Percentiles rank a stretch among this genome's conserved stretches.
Evolutionary conservation across 2,797 vertebrate species (phyloP).

Genomic region (Oryzias dopingdopingensis): DNA sequence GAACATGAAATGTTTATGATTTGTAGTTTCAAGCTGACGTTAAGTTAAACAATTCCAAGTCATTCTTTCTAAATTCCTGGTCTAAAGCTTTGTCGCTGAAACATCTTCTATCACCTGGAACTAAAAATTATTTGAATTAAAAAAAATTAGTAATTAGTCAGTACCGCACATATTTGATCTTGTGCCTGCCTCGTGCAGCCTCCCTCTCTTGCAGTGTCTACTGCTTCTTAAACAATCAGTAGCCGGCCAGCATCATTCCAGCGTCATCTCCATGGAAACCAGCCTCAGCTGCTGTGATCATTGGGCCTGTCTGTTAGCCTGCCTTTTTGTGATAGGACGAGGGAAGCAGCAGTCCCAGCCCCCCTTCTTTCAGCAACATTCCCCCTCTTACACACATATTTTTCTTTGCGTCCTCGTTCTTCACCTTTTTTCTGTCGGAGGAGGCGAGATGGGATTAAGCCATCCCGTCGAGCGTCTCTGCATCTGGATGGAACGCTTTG

Average conservation of each 20-base stretch:
- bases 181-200: slow-evolving; percentile 57
- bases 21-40: neutral
- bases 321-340: slow-evolving; percentile 77
- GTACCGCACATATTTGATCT: slow-evolving; percentile 39
- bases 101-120: slow-evolving; percentile 7
- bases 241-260: slow-evolving; percentile 83
- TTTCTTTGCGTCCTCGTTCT: slow-evolving; percentile 57
- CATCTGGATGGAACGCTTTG: slow-evolving; percentile 49
- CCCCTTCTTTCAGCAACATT: slow-evolving; percentile 67
- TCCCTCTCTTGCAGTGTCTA: slow-evolving; percentile 63
- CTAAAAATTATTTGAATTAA: slow-evolving; percentile 18
- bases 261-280: slow-evolving; percentile 87
- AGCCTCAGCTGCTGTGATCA: slow-evolving; percentile 60
- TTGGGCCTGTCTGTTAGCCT: slow-evolving; percentile 75
- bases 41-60: neutral
- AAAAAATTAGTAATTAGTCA: slow-evolving; percentile 36
- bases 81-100: neutral
- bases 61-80: neutral
- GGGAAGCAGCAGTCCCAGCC: slow-evolving; percentile 54
- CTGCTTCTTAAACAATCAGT: slow-evolving; percentile 79
- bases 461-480: slow-evolving; percentile 38
- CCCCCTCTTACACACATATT: slow-evolving; percentile 67
- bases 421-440: slow-evolving; percentile 69
- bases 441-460: slow-evolving; percentile 62
- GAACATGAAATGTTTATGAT: no score